These are phyloP conservation scores for Heteropelma amictum DNA, from an alignment of 2,888 invertebrate genomes.

Conservation along the genomic window DNA sequence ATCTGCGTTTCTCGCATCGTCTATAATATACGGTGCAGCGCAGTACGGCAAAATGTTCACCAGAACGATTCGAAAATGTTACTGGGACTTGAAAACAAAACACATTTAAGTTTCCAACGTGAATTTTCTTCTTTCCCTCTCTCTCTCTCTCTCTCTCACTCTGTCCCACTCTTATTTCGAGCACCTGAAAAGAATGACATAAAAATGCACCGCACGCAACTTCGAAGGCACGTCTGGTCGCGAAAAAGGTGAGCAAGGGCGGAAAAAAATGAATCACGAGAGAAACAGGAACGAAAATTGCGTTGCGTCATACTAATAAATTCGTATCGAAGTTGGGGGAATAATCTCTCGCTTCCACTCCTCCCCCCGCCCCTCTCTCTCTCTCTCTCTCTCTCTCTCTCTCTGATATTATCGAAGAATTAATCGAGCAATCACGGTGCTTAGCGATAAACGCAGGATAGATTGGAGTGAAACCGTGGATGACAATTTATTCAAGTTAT, in stretches of 20 bases:
- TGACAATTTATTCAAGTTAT: background rate
- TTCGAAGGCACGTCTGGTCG: background rate
- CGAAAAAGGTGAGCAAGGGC: background rate
- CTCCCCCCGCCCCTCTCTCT: too few relatives aligned
- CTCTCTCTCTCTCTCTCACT: background rate
- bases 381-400: too few relatives aligned
- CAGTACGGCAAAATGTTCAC: background rate
- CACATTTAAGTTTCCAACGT: conserved; percentile 61
- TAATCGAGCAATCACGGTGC: background rate
- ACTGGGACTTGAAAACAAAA: conserved; percentile 58
- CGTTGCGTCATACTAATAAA: background rate
- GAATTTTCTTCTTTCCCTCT: conserved; percentile 13
- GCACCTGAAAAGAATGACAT: background rate
- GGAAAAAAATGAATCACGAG: background rate
- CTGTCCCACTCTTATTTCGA: too few relatives aligned
- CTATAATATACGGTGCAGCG: background rate
- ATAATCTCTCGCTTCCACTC: too few relatives aligned
- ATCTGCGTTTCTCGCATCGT: conserved; percentile 1
- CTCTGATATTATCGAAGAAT: background rate
- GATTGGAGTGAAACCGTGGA: background rate
- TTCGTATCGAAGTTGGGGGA: background rate
- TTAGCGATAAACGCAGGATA: background rate
- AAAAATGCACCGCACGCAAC: conserved; percentile 5
- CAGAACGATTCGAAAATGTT: conserved; percentile 6
- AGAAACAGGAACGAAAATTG: background rate